Conservation (phyloP, 2,888 invertebrate genomes). For the Synanthedon tipuliformis region DNA sequence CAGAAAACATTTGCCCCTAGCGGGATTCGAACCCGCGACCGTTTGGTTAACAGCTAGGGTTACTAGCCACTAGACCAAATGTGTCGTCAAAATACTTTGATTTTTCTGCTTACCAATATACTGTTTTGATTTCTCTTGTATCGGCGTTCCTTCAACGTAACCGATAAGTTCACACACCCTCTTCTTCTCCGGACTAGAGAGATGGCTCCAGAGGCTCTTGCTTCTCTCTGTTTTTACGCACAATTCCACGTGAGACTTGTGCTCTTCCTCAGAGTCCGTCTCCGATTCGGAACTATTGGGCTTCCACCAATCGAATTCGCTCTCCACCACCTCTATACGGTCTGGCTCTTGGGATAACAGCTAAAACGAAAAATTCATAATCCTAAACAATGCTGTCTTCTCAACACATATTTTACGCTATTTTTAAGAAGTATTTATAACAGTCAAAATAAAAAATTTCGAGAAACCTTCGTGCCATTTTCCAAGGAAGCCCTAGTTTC, state of each 20-base stretch:
- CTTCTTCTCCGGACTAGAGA: conserved; percentile 73
- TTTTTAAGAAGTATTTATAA: no score
- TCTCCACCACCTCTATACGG: conserved; percentile 56
- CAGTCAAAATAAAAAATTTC: no score
- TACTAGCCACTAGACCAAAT: no score
- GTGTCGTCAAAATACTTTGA: background rate
- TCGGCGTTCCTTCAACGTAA: conserved; percentile 68
- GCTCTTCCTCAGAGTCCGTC: conserved; percentile 19
- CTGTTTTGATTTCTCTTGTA: conserved; percentile 57
- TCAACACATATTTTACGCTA: no score
- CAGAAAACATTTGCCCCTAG: no score
- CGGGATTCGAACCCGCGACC: no score
- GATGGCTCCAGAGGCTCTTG: conserved; percentile 70
- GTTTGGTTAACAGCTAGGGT: no score
- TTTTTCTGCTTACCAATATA: conserved; percentile 60
- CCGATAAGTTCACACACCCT: conserved; percentile 74
- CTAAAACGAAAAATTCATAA: conserved; percentile 15
- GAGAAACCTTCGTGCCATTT: no score
- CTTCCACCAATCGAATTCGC: conserved; percentile 61
- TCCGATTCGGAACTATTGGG: conserved; percentile 35
- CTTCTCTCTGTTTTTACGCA: conserved; percentile 66
- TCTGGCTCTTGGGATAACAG: conserved; percentile 51
- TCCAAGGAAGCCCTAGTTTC: no score
- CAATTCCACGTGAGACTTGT: conserved; percentile 42
- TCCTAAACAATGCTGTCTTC: no score